Base-by-base conservation (phyloP, 2,888 invertebrate genomes). In the Corbicula japonica region DNA sequence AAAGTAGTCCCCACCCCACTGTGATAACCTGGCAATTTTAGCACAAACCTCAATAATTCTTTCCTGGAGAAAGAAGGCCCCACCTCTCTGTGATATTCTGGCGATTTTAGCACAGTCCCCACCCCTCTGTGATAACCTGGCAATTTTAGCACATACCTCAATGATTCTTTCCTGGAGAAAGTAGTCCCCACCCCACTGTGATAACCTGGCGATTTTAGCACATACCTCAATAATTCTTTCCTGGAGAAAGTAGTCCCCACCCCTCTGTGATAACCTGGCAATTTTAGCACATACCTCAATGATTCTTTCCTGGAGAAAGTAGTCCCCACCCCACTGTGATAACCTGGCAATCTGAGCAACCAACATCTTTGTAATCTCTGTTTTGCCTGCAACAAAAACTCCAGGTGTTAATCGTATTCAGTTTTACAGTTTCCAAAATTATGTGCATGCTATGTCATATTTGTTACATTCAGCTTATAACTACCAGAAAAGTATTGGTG, bases 291-390 rank as follows among this genome's bases (percentile, higher is more conserved):
- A 46, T 82, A 86, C 86, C 82, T 86, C 83, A 60, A 83, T 63
- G 21, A 86, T 84, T 60, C 82, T 77, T 50, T 87, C 80, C 46
- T 85, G 80, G 26, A 87, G 58, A 52, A 74, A 83, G 44, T 66
- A 76, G 23, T 79, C 80, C 8, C 75, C 83, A 23, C 65, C 68
- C 52, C 80, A 82, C 60, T 85, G 84, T 28, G 87, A 85, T 26
- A 87, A 70, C 35, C 87, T 62, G 1, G 83, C 83, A 41, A 86
- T 60, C 66, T 87, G 87, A 26, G 87, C 87, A 15, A 87, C 77
- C 65, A 84, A 28, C 83, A 87, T 87, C 74, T 87, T 87, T 6
- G 90, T 86, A 44, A 86, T 86, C 70, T 92, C 91, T 4, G 92
- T 92, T 72, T 92, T 92, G 44, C 92, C 92, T 72, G 86, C 60